Percentiles rank a stretch among this genome's conserved stretches.
Evolutionary conservation across 2,888 invertebrate genomes (phyloP).

Genomic region (Meghimatium bilineatum): DNA sequence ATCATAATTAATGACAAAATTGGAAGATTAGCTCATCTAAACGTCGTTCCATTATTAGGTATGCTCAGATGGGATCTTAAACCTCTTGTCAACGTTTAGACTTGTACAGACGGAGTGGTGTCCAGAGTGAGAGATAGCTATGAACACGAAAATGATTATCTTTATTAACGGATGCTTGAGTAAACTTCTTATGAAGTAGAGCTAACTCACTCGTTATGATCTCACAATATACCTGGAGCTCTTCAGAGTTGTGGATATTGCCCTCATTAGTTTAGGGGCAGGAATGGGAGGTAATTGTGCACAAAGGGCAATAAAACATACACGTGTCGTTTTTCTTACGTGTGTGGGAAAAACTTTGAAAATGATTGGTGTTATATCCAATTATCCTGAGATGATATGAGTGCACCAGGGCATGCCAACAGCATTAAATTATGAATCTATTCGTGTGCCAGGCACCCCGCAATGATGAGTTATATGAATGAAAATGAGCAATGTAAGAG

Average conservation of each 20-base stretch:
- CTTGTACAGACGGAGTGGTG: not conserved
- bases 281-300: not conserved
- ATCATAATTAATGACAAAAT: conserved; percentile 31
- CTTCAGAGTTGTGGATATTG: conserved; percentile 11
- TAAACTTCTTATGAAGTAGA: conserved; percentile 4
- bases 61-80: not conserved
- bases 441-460: not conserved
- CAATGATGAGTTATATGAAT: not conserved
- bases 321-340: not conserved
- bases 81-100: not conserved
- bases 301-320: not conserved
- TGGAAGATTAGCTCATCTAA: not conserved
- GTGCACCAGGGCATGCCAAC: not conserved
- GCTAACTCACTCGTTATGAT: conserved; percentile 3
- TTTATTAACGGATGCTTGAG: conserved; percentile 14
- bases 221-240: not conserved
- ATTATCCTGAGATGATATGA: not conserved
- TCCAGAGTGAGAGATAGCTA: not conserved
- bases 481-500: not conserved
- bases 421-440: not conserved
- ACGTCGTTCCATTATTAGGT: conserved; percentile 12
- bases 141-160: not conserved
- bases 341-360: too few species aligned
- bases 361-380: not conserved
- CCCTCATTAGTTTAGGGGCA: conserved; percentile 18